These are phyloP conservation scores for Telmatherina bonti DNA, from an alignment of 2,797 vertebrate species.

Conservation along the genomic window DNA sequence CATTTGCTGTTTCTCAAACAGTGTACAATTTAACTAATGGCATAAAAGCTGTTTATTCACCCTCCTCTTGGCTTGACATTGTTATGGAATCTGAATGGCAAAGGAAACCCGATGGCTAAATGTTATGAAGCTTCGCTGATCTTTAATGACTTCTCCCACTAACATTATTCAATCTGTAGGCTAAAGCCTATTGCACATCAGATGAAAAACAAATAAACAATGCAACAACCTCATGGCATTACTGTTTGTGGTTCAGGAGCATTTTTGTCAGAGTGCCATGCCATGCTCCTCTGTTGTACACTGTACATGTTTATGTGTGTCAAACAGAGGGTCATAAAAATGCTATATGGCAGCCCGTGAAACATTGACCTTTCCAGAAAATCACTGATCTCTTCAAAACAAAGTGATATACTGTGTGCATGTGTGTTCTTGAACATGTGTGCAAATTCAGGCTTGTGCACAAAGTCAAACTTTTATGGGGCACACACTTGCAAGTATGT, in stretches of 20 bases:
- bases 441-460: neutral
- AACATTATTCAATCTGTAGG: conserved; percentile 5
- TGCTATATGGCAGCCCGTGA: conserved; percentile 63
- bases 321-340: conserved; percentile 58
- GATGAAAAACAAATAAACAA: conserved; percentile 10
- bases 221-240: neutral
- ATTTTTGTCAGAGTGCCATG: conserved; percentile 8
- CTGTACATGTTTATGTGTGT: conserved; percentile 51
- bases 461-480: conserved; percentile 18
- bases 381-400: conserved; percentile 61
- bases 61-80: conserved; percentile 3
- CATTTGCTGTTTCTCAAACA: neutral
- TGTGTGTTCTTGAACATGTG: conserved; percentile 9
- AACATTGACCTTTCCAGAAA: conserved; percentile 76
- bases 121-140: conserved; percentile 12
- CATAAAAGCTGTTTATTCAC: neutral
- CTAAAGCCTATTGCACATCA: conserved; percentile 1
- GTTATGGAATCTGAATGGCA: conserved; percentile 20
- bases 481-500: conserved; percentile 9
- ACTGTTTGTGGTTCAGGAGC: conserved; percentile 13
- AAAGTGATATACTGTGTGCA: conserved; percentile 48
- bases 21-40: conserved; percentile 1
- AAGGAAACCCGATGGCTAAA: conserved; percentile 21
- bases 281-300: conserved; percentile 26
- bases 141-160: conserved; percentile 22